Evolutionary conservation across 2,797 vertebrate species (phyloP).

Genomic region (Syngnathus rostellatus): DNA sequence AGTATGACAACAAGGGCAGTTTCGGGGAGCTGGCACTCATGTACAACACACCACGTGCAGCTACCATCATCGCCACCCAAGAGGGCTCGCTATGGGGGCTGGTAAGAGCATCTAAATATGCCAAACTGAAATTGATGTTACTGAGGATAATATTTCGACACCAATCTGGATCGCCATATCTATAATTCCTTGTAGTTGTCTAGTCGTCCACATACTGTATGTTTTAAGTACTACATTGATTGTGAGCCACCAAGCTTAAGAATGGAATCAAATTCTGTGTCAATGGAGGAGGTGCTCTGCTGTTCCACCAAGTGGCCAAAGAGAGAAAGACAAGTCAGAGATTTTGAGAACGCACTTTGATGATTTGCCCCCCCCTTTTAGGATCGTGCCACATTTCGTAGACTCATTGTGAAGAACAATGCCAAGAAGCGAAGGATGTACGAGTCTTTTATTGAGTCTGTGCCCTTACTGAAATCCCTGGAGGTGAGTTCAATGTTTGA

Average conservation of each 20-base stretch:
- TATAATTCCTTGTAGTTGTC: background rate
- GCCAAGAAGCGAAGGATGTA: slow-evolving; percentile 92
- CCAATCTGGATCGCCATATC: background rate
- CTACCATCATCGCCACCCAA: slow-evolving; percentile 82
- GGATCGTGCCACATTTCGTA: slow-evolving; percentile 95
- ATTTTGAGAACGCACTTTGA: background rate
- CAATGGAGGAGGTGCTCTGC: slow-evolving; percentile 36
- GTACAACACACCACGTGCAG: slow-evolving; percentile 94
- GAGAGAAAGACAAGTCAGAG: slow-evolving; percentile 4
- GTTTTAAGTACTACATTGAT: slow-evolving; percentile 1
- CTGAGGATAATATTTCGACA: background rate
- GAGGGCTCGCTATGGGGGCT: slow-evolving; percentile 89
- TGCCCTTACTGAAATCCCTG: slow-evolving; percentile 92
- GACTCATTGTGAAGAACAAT: slow-evolving; percentile 96
- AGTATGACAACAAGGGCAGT: slow-evolving; percentile 88
- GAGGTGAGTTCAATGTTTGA: slow-evolving; percentile 73
- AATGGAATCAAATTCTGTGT: slow-evolving; percentile 47
- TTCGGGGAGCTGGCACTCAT: slow-evolving; percentile 94
- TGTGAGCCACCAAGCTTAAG: slow-evolving; percentile 33
- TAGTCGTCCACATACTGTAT: background rate
- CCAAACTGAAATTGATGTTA: background rate
- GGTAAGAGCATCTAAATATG: slow-evolving; percentile 66
- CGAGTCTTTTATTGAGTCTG: slow-evolving; percentile 91
- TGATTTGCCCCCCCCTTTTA: slow-evolving; percentile 37
- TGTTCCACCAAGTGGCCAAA: slow-evolving; percentile 52